Conservation (phyloP, 2,797 vertebrate species). For the Eutrigla gurnardus region DNA sequence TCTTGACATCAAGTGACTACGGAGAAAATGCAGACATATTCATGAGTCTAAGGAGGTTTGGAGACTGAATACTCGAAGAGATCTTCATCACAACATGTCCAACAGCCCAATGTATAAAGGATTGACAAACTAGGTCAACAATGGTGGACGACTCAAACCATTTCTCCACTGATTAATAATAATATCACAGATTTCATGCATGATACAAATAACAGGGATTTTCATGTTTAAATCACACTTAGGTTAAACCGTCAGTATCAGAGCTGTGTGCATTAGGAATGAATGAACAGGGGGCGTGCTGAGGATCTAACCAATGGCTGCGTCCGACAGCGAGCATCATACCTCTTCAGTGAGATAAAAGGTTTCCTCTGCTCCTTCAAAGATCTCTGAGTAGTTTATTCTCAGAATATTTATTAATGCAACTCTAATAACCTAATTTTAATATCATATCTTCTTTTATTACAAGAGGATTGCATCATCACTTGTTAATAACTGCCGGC, state of each 20-base stretch:
- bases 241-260: not conserved
- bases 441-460: conserved; percentile 27
- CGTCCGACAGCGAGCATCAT: conserved; percentile 8
- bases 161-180: not conserved
- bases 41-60: not conserved
- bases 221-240: not conserved
- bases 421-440: conserved; percentile 23
- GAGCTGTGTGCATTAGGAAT: not conserved
- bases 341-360: conserved; percentile 50
- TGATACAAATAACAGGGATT: too few species aligned
- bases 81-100: not conserved
- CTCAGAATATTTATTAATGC: conserved; percentile 55
- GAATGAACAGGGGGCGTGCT: conserved; percentile 16
- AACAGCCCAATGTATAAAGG: not conserved
- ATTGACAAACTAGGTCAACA: not conserved
- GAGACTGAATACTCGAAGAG: not conserved
- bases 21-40: not conserved
- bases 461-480: conserved; percentile 32
- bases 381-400: conserved; percentile 31
- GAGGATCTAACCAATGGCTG: conserved; percentile 34
- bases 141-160: not conserved
- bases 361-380: conserved; percentile 48
- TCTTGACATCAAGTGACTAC: too few species aligned
- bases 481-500: conserved; percentile 8
- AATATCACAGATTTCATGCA: not conserved